These are phyloP conservation scores for Parapristionchus giblindavisi DNA, from an alignment of 2,888 invertebrate genomes.

Conservation along the genomic window DNA sequence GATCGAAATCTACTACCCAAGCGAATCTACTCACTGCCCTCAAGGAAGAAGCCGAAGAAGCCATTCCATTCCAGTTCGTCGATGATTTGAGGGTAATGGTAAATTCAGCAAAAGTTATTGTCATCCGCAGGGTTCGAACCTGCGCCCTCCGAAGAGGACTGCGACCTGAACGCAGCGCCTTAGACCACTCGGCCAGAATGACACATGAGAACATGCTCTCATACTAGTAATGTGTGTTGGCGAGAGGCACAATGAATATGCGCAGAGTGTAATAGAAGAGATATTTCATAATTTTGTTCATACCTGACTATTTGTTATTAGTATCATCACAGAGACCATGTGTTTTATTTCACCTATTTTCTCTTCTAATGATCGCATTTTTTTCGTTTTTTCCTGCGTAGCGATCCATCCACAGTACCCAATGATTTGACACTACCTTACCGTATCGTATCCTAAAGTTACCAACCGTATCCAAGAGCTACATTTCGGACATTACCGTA, in stretches of 20 bases:
- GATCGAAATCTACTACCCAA: slow-evolving; percentile 7
- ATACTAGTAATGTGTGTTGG: background rate
- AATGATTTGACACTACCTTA: too few relatives aligned
- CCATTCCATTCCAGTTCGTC: slow-evolving; percentile 38
- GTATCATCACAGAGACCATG: background rate
- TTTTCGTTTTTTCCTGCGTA: too few relatives aligned
- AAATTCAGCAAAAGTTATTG: background rate
- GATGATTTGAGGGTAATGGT: slow-evolving; percentile 36
- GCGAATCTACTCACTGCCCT: slow-evolving; percentile 18
- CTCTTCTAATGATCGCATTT: too few relatives aligned
- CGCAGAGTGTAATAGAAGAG: background rate
- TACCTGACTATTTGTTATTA: background rate
- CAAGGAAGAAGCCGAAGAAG: slow-evolving; percentile 36
- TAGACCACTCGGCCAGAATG: slow-evolving; percentile 79
- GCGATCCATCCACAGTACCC: too few relatives aligned
- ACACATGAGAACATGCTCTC: slow-evolving; percentile 22
- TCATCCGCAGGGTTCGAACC: slow-evolving; percentile 60
- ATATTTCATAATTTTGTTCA: background rate
- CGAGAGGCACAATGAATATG: background rate
- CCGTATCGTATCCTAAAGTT: too few relatives aligned
- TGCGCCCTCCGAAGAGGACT: slow-evolving; percentile 74
- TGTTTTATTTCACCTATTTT: too few relatives aligned
- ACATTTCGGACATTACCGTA: too few relatives aligned
- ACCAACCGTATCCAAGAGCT: too few relatives aligned
- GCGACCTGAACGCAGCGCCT: slow-evolving; percentile 84